Conservation (phyloP, 2,797 vertebrate genomes). For the Pantherophis alleghaniensis region DNA sequence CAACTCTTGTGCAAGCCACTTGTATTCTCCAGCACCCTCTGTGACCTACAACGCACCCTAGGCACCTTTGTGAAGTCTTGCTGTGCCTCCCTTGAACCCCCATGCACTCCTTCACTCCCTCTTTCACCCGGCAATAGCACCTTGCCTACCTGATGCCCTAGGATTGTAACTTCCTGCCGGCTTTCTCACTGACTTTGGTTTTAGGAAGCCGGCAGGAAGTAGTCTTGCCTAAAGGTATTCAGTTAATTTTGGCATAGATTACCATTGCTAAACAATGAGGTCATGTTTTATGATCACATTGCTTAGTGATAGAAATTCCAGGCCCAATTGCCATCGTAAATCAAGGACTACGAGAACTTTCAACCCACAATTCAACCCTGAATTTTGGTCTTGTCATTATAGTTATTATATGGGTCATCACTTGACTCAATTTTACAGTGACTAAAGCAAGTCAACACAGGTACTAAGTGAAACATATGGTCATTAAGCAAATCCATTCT, state of each 20-base stretch:
- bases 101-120: no score
- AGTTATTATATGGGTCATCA: not conserved
- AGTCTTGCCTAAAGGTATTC: no score
- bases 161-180: no score
- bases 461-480: not conserved
- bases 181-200: no score
- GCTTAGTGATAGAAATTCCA: not conserved
- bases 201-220: no score
- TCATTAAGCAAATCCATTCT: not conserved
- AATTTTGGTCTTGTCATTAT: not conserved
- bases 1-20: no score
- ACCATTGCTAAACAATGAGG: not conserved
- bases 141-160: not conserved
- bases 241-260: not conserved
- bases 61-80: no score
- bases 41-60: no score
- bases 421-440: not conserved
- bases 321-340: not conserved
- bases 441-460: not conserved
- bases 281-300: not conserved
- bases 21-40: no score
- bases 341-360: not conserved
- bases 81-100: no score
- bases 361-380: not conserved
- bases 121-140: no score